Conservation (phyloP, 2,888 invertebrate species). For the Orthosia cruda region DNA sequence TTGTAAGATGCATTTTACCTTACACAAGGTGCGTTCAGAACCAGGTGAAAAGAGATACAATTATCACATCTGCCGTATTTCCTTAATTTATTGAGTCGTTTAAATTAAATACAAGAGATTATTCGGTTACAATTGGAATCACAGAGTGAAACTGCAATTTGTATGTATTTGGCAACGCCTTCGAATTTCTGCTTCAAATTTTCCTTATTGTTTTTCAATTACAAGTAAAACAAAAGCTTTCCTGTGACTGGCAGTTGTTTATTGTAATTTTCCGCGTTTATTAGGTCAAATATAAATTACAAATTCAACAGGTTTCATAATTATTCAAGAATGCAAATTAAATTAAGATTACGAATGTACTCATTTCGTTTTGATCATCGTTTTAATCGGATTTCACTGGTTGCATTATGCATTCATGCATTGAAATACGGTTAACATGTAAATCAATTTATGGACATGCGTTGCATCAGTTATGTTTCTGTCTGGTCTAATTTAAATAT, state of each 20-base stretch:
- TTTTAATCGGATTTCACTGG: constrained; percentile 35
- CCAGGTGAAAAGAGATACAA: constrained; percentile 77
- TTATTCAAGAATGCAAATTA: constrained; percentile 28
- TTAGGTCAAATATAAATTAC: constrained; percentile 1
- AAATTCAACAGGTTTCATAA: constrained; percentile 14
- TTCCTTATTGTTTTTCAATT: constrained; percentile 7
- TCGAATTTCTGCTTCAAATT: constrained; percentile 12
- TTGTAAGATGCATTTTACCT: constrained; percentile 68
- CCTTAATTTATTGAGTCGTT: constrained; percentile 55
- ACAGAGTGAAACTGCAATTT: constrained; percentile 28
- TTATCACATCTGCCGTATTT: constrained; percentile 78
- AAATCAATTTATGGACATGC: constrained; percentile 24
- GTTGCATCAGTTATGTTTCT: constrained; percentile 10
- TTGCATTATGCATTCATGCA: constrained; percentile 43
- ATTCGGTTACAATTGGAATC: constrained; percentile 38
- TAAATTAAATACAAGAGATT: constrained; percentile 42
- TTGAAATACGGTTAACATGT: constrained; percentile 43
- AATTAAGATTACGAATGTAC: constrained; percentile 48
- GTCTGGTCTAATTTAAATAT: constrained; percentile 5
- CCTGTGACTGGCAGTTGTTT: background rate
- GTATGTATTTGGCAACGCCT: constrained; percentile 36
- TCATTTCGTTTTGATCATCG: constrained; percentile 35
- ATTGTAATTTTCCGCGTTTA: background rate
- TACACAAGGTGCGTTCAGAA: constrained; percentile 79
- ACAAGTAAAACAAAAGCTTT: constrained; percentile 11